phyloP scores from a whole-genome alignment of 2,113 vertebrate genomes.

The Ploceus nigricollis region DNA sequence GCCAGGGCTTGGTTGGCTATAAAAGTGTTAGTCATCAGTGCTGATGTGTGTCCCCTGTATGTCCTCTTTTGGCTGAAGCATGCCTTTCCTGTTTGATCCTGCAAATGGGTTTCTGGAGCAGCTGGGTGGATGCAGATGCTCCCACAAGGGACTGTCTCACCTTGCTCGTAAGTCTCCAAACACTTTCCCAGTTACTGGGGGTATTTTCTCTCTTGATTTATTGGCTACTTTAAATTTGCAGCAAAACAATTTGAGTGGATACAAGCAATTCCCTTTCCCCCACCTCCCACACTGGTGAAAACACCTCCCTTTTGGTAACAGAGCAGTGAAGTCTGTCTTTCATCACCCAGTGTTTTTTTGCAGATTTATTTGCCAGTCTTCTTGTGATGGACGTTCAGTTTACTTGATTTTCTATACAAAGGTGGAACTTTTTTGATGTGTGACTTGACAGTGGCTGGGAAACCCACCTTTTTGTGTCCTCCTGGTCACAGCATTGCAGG shows the following conservation, averaged over 20 bases:
- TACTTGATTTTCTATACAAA: not conserved
- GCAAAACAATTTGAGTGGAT: accelerated
- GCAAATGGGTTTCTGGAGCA: not conserved
- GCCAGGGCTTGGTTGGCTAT: constrained; percentile 6
- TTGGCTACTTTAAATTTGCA: not conserved
- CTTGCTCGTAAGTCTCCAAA: not conserved
- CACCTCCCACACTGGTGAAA: not conserved
- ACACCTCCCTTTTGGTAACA: not conserved
- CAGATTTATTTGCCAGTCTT: not conserved
- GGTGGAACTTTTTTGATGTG: not conserved
- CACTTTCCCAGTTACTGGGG: accelerated
- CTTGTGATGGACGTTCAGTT: not conserved
- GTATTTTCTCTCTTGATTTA: not conserved
- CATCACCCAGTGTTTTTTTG: not conserved
- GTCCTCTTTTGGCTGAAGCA: constrained; percentile 18
- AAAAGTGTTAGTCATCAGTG: not conserved
- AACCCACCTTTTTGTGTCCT: not conserved
- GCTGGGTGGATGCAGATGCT: not conserved
- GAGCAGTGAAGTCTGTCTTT: not conserved
- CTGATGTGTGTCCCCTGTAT: not conserved
- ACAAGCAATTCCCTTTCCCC: not conserved
- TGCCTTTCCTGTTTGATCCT: not conserved
- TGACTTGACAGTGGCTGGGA: not conserved
- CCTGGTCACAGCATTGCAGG: not conserved
- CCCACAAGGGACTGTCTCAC: not conserved